Conservation (phyloP, 2,888 invertebrate genomes). For the Cephus spinipes region DNA sequence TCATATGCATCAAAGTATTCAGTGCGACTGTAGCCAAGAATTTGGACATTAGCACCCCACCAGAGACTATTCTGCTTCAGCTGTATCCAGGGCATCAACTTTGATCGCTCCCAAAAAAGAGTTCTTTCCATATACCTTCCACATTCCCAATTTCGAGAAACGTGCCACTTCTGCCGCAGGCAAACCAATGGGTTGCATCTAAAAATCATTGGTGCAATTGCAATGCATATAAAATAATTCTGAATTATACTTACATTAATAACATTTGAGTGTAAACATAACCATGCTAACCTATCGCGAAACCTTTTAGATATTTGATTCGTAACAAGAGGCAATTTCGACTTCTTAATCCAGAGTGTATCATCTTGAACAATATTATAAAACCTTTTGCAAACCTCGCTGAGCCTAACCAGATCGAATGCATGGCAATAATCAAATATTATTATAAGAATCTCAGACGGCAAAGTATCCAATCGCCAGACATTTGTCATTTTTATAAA, state of each 20-base stretch:
- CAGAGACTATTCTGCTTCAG: constrained; percentile 69
- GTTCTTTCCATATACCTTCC: constrained; percentile 69
- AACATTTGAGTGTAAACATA: neutral
- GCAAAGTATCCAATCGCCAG: constrained; percentile 57
- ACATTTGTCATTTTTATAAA: constrained; percentile 49
- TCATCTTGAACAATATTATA: constrained; percentile 66
- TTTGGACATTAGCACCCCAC: constrained; percentile 68
- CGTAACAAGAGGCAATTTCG: constrained; percentile 54
- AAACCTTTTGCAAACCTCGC: constrained; percentile 68
- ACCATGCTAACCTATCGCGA: constrained; percentile 50
- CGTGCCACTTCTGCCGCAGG: constrained; percentile 61
- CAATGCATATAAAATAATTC: neutral
- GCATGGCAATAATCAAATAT: constrained; percentile 70
- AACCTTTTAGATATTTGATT: constrained; percentile 58
- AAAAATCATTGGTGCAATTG: constrained; percentile 15
- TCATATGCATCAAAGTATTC: constrained; percentile 50
- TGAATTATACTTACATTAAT: neutral
- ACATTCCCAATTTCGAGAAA: constrained; percentile 71
- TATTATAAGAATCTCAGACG: constrained; percentile 68
- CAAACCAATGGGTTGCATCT: constrained; percentile 60
- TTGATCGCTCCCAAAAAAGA: constrained; percentile 65
- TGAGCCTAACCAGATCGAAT: constrained; percentile 68
- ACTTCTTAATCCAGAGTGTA: constrained; percentile 59
- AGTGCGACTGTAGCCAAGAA: constrained; percentile 53
- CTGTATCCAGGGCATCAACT: constrained; percentile 70